phyloP scores from a whole-genome alignment of 2,797 vertebrate genomes.

The Tokudaia muenninki region DNA sequence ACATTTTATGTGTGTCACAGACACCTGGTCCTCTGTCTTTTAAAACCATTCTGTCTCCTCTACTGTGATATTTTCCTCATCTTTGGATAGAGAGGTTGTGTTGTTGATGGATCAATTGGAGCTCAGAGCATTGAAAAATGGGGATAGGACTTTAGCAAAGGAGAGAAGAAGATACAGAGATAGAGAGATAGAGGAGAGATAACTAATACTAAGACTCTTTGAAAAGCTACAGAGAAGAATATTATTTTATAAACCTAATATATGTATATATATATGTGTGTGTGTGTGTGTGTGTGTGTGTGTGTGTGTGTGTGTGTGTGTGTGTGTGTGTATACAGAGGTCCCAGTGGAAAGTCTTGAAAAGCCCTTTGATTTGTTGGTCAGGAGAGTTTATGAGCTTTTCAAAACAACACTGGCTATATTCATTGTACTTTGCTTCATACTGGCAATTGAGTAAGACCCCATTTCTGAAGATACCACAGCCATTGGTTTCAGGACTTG shows the following conservation, averaged over 20 bases:
- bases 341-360: background rate
- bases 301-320: too few relatives aligned
- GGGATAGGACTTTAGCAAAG: background rate
- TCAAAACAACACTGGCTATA: background rate
- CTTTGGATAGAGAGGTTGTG: background rate
- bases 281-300: too few relatives aligned
- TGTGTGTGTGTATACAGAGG: too few relatives aligned
- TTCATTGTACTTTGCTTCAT: background rate
- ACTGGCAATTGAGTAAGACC: background rate
- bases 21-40: background rate
- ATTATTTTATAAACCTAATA: background rate
- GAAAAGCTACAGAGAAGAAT: background rate
- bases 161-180: background rate
- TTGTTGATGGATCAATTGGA: background rate
- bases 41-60: background rate
- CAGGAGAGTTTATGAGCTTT: too few relatives aligned
- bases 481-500: background rate
- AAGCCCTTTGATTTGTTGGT: background rate
- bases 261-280: too few relatives aligned
- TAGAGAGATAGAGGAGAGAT: background rate
- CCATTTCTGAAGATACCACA: background rate
- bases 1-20: background rate
- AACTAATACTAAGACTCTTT: background rate
- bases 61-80: background rate
- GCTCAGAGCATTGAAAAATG: background rate